Evolutionary conservation across 2,113 vertebrate genomes (phyloP).

Genomic region (Oxyura jamaicensis): DNA sequence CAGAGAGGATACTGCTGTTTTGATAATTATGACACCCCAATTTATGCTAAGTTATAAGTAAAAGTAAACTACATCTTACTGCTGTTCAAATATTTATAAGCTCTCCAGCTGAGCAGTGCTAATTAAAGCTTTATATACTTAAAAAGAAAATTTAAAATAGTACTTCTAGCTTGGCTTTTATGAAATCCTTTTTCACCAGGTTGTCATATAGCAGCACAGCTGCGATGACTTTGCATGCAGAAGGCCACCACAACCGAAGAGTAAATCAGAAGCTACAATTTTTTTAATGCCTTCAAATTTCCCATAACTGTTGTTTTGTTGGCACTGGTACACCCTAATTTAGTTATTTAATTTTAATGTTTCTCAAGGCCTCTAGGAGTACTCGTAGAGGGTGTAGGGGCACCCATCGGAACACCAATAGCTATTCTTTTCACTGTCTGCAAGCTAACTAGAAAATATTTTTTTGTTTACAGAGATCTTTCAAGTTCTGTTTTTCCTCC

Average conservation of each 20-base stretch:
- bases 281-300: slow-evolving; percentile 63
- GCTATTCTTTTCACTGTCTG: background rate
- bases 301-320: slow-evolving; percentile 43
- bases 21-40: background rate
- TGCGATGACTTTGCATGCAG: slow-evolving; percentile 45
- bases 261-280: slow-evolving; percentile 44
- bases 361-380: background rate
- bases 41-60: background rate
- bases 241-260: slow-evolving; percentile 42
- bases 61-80: slow-evolving; percentile 18
- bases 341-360: background rate
- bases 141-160: background rate
- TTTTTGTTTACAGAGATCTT: background rate
- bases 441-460: background rate
- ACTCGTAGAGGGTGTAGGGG: background rate
- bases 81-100: slow-evolving; percentile 47
- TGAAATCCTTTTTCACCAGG: slow-evolving; percentile 47
- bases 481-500: background rate
- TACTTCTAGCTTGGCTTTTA: slow-evolving; percentile 70
- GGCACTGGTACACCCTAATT: slow-evolving; percentile 29
- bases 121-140: slow-evolving; percentile 46
- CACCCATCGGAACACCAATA: background rate
- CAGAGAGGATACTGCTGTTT: background rate
- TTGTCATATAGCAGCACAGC: slow-evolving; percentile 53
- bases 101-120: background rate